Evolutionary conservation across 2,113 vertebrate species (phyloP), one percentile per base, ranked within the genome.

Genomic region (Barnardius zonarius): DNA sequence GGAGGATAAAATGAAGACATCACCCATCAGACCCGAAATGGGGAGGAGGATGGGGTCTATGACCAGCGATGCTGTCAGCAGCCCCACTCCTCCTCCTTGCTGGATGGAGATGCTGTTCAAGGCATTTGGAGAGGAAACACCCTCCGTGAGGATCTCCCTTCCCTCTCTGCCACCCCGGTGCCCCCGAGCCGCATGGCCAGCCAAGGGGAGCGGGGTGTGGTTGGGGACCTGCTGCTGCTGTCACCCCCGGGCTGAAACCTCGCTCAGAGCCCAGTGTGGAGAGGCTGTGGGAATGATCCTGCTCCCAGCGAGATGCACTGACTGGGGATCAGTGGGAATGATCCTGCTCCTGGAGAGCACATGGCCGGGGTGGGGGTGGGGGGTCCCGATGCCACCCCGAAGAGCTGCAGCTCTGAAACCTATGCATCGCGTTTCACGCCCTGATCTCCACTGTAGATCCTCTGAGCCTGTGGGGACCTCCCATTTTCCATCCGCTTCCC

Each of bases 241-340:
- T 28, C 62, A 31, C 46, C 54, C 39, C 31, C 31, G 5, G 3
- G 14, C 17, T 30, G 17, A 55, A 63, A 28, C 20, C 69, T 43
- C 3, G 1, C 67, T 20, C 59, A 20, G 4, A 7, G 16, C 44
- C 28, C n/a, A 10, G 11, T 8, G 1, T 0, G 17, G 61, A 13
- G 37, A 17, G 17, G 35, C 20, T 27, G 23, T 3, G 37, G 62
- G 79, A 59, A 31, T 3, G 7, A 35, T 12, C 43, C 81, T 1
- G 2, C 20, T 35, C 48, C 55, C 22, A 3, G 25, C 3, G 2
- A 39, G 67, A 10, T 3, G 14, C 75, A 55, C 61, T 57, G 55
- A 55, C 59, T 59, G 57, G 57, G 57, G 24, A 59, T 59, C 33
- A 35, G 57, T 35, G 57, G 57, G 33, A 59, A 59, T 35, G 57